Conservation (phyloP, 1,140 invertebrate genomes). For the Teleogryllus occipitalis region DNA sequence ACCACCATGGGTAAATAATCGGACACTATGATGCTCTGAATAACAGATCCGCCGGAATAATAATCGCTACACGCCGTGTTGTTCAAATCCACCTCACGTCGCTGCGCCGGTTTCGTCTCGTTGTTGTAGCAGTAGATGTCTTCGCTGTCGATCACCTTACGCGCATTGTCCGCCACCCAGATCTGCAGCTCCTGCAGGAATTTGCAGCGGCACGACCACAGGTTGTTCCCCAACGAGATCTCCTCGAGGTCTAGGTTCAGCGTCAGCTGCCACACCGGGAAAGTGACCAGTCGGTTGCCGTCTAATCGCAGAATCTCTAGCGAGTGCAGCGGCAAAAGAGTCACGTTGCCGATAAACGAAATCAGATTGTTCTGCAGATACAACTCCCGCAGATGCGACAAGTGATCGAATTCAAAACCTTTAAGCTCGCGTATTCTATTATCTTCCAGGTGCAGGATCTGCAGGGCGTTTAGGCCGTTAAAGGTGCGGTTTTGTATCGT, state of each 20-base stretch:
- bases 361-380: constrained; percentile 83
- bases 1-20: constrained; percentile 79
- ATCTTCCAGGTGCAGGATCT: constrained; percentile 75
- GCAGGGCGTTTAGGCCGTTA: constrained; percentile 73
- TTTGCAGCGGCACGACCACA: constrained; percentile 83
- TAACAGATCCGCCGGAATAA: constrained; percentile 69
- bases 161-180: constrained; percentile 72
- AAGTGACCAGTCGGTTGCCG: constrained; percentile 71
- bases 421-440: constrained; percentile 71
- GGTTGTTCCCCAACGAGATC: constrained; percentile 68
- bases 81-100: constrained; percentile 69
- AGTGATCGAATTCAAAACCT: constrained; percentile 83
- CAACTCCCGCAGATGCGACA: constrained; percentile 69
- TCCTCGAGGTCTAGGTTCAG: constrained; percentile 60
- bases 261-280: constrained; percentile 76
- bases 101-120: constrained; percentile 58
- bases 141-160: constrained; percentile 65
- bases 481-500: constrained; percentile 87
- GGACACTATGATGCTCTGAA: constrained; percentile 72
- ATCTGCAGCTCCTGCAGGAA: constrained; percentile 76
- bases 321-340: constrained; percentile 64
- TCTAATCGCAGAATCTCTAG: constrained; percentile 74
- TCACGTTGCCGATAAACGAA: constrained; percentile 66
- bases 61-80: constrained; percentile 74
- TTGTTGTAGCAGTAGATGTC: constrained; percentile 74